Evolutionary conservation across 2,113 vertebrate genomes (phyloP), one percentile per base, ranked within the genome.

Genomic region (Stegastes partitus): DNA sequence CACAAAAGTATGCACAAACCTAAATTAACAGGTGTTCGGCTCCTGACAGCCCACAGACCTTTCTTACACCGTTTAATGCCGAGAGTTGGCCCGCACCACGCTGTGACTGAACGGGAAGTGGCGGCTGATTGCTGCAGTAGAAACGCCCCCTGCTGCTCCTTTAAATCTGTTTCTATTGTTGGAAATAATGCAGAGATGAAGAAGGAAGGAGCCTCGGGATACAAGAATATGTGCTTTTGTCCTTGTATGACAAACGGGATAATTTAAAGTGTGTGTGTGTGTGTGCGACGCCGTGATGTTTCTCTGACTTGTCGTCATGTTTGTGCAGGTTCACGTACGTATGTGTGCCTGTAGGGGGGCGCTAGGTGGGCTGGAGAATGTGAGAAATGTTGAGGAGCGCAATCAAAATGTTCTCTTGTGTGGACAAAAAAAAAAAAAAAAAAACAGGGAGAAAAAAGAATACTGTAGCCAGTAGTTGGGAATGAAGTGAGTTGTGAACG

Each of bases 401-500:
- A 84, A 93, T 90, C 86, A 87, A 91, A 93, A 90, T 84, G 89
- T 88, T 82, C 87, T 68, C 79, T 86, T 86, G 77, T 88, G 82
- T 54, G 68, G 69, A 90, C 23, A 70, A 84, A 77, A 82, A 79
- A 21, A 72, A 82, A 16, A 21, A 68, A 66, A 65, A 63, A 82
- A 87, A 85, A 54, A 28, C 12, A 19, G 23, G 37, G 67, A 51
- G 82, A 84, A 81, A 76, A 72, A 75, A 79, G 84, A 91, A 90
- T 86, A 92, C 87, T 93, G 89, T 91, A 93, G 92, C 91, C 80
- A 85, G 88, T 91, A 83, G 89, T 88, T 90, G 89, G 92, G 92
- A 89, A 92, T 89, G 89, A 90, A 93, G 90, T 91, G 90, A 93
- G 92, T 90, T 92, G 91, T 91, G 90, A 91, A 90, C 81, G 79